Evolutionary conservation across 2,797 vertebrate genomes (phyloP), one percentile per base, ranked within the genome.

Genomic region (Fringilla coelebs): DNA sequence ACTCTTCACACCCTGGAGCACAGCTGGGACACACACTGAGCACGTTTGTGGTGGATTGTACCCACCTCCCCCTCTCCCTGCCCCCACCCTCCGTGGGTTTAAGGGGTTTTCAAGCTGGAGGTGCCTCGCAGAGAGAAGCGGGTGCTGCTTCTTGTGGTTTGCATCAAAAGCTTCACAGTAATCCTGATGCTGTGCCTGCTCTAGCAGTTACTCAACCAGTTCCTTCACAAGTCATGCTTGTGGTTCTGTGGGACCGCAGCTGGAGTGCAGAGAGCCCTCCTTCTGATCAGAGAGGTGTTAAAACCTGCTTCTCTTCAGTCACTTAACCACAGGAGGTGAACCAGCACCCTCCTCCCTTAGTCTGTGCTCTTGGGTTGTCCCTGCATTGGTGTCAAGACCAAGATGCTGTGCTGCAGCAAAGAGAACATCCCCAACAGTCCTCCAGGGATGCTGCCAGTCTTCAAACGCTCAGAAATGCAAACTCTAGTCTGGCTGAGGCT

Each of bases 31-130:
- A 19, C 14, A 16, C 3, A 6, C 49, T 1, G 7, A 14, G 2
- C 19, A 38, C 1, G 0, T 65, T 82, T 3, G 2, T 32, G 52
- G 61, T 25, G 41, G 38, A 46, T 58, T 0, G 0, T 36, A 38
- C 52, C 38, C 75, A 70, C 25, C 57, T 46, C 45, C 49, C 38
- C 43, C 4, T 1, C 38, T 68, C 70, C 73, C 83, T 80, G 49
- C 32, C 71, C 77, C 72, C 89, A n/a, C 8, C 52, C 34, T 36
- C 65, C 8, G 2, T 45, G 52, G 32, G 25, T 74, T 81, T 13
- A 6, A 31, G 55, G 63, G 80, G 25, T 31, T 91, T 92, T 77
- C 31, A 40, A 57, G 52, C 26, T 41, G 85, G 48, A 93, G 87
- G 34, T 7, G 16, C 20, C 51, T 74, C 22, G 43, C 68, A 88